These are phyloP conservation scores for Aselliscus stoliczkanus DNA, from an alignment of 2,797 vertebrate genomes.

Conservation along the genomic window DNA sequence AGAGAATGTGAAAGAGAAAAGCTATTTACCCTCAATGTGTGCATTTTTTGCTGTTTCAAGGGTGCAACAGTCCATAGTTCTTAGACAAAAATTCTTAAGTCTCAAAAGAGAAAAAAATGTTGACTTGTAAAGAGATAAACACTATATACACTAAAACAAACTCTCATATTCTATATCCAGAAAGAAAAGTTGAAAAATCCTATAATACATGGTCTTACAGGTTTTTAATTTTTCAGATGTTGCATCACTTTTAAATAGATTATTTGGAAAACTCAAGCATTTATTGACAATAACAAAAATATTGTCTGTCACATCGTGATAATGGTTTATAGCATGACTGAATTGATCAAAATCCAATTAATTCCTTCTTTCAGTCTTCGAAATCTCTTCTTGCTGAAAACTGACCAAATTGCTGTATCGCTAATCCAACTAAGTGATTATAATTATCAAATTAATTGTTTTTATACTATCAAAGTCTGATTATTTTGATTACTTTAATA, in stretches of 20 bases:
- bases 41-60: not conserved
- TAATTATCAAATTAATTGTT: not conserved
- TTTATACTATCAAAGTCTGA: not conserved
- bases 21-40: not conserved
- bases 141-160: not conserved
- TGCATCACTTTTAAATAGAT: not conserved
- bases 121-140: not conserved
- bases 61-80: not conserved
- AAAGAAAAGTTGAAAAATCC: not conserved
- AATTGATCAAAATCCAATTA: not conserved
- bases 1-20: not conserved
- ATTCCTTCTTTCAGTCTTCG: not conserved
- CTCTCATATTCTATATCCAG: not conserved
- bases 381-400: not conserved
- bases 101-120: not conserved
- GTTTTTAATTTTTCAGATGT: not conserved
- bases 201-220: not conserved
- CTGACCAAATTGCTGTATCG: not conserved
- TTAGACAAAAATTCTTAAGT: not conserved
- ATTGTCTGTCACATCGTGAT: not conserved
- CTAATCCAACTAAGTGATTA: not conserved
- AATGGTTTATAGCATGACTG: not conserved
- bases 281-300: not conserved
- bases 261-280: not conserved
- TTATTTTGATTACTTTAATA: not conserved